These are phyloP conservation scores for Toxostoma redivivum DNA, from an alignment of 2,113 vertebrate species.

Conservation along the genomic window DNA sequence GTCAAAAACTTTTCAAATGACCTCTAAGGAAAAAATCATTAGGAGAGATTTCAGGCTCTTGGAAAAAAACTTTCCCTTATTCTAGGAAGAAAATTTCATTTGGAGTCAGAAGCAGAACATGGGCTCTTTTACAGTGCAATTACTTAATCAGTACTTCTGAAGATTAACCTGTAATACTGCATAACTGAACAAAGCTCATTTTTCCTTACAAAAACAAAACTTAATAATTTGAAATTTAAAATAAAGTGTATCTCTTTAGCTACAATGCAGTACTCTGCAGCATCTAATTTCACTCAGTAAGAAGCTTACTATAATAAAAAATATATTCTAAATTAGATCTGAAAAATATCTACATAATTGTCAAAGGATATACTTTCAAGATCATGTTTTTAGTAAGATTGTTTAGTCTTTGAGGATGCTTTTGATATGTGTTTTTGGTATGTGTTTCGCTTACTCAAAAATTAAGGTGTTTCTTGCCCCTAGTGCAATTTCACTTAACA, in stretches of 20 bases:
- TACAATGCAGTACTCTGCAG: not conserved
- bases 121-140: conserved; percentile 20
- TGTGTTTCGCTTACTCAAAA: not conserved
- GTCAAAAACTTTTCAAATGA: conserved; percentile 55
- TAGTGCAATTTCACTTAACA: not conserved
- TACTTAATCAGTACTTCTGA: conserved; percentile 47
- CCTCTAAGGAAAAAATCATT: conserved; percentile 5
- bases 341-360: not conserved
- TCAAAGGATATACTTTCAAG: not conserved
- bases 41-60: not conserved
- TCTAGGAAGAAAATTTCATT: conserved; percentile 29
- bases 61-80: not conserved
- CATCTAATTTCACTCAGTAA: not conserved
- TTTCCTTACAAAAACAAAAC: not conserved
- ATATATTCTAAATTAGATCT: not conserved
- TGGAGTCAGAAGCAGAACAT: conserved; percentile 15
- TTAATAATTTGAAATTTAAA: not conserved
- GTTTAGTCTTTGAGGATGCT: not conserved
- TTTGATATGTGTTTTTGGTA: not conserved
- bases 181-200: not conserved
- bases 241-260: not conserved
- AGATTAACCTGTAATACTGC: conserved; percentile 12
- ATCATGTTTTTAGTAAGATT: not conserved
- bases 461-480: not conserved
- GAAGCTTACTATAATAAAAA: not conserved